A percentile compares a stretch with the other conserved stretches of the same genome.
Conservation (phyloP, 2,888 invertebrate genomes). For the Athalia circularis region DNA sequence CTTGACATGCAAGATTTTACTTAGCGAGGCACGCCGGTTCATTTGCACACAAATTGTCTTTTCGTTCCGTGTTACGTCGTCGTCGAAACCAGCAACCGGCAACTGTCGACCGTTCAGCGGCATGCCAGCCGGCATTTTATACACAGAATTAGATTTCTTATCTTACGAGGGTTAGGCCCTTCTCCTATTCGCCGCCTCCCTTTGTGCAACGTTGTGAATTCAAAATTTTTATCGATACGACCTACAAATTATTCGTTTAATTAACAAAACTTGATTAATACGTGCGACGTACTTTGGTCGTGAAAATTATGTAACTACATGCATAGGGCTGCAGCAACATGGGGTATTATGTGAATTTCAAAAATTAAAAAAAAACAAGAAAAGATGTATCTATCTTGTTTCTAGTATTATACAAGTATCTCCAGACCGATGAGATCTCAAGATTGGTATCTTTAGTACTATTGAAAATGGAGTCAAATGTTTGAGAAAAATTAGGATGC, state of each 20-base stretch:
- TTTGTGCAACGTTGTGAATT: not conserved
- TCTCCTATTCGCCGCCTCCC: not conserved
- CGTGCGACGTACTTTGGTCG: not conserved
- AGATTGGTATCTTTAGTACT: too few relatives aligned
- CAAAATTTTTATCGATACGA: slow-evolving; percentile 20
- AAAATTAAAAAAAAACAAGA: too few relatives aligned
- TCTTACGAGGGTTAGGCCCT: slow-evolving; percentile 15
- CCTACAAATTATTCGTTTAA: not conserved
- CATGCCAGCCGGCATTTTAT: slow-evolving; percentile 43
- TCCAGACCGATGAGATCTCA: too few relatives aligned
- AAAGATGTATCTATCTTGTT: too few relatives aligned
- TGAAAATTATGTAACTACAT: too few relatives aligned
- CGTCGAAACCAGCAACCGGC: slow-evolving; percentile 33
- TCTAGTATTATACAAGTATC: too few relatives aligned
- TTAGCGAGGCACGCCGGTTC: slow-evolving; percentile 59
- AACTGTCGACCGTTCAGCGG: not conserved
- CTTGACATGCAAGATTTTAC: slow-evolving; percentile 67
- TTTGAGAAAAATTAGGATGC: too few relatives aligned
- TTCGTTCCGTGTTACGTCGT: slow-evolving; percentile 25
- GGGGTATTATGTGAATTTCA: too few relatives aligned
- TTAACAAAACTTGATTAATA: slow-evolving; percentile 24
- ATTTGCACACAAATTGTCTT: slow-evolving; percentile 67
- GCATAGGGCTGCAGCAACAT: too few relatives aligned
- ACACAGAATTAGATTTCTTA: slow-evolving; percentile 45
- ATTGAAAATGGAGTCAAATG: too few relatives aligned